phyloP scores from a whole-genome alignment of 2,113 vertebrate genomes.

The Silurus meridionalis region DNA sequence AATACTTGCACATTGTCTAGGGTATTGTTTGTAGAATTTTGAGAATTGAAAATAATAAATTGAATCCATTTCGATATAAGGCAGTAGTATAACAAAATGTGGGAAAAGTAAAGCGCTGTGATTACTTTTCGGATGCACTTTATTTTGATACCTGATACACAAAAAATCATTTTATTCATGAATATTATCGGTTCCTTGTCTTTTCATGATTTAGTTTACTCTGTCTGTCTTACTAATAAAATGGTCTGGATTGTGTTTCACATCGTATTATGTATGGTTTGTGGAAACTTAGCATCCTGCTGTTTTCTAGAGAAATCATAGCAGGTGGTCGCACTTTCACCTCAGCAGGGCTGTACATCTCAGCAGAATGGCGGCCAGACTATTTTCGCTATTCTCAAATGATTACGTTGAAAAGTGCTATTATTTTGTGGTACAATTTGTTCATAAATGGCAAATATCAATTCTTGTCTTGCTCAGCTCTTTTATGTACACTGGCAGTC shows the following conservation, averaged over 20 bases:
- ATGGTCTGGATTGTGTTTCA: slow-evolving; percentile 61
- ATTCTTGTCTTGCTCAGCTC: background rate
- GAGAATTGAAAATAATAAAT: no score
- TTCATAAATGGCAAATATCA: background rate
- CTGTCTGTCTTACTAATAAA: slow-evolving; percentile 52
- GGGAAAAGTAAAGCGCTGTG: no score
- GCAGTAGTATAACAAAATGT: no score
- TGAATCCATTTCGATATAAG: no score
- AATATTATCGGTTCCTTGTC: background rate
- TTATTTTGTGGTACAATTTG: background rate
- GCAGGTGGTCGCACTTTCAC: background rate
- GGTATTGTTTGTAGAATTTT: no score
- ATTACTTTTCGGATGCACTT: no score
- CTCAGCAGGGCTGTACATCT: background rate
- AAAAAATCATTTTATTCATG: background rate
- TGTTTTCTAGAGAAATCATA: slow-evolving; percentile 29
- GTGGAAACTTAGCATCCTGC: slow-evolving; percentile 48
- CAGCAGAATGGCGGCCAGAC: background rate
- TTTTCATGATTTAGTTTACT: background rate
- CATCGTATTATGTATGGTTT: slow-evolving; percentile 43
- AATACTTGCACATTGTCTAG: no score
- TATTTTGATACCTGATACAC: background rate
- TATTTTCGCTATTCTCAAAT: background rate
- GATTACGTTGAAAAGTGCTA: background rate
- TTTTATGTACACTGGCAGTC: background rate